phyloP scores from a whole-genome alignment of 37 sponge, comb jelly and placozoan species.

The Halisarca cf. caerulea region DNA sequence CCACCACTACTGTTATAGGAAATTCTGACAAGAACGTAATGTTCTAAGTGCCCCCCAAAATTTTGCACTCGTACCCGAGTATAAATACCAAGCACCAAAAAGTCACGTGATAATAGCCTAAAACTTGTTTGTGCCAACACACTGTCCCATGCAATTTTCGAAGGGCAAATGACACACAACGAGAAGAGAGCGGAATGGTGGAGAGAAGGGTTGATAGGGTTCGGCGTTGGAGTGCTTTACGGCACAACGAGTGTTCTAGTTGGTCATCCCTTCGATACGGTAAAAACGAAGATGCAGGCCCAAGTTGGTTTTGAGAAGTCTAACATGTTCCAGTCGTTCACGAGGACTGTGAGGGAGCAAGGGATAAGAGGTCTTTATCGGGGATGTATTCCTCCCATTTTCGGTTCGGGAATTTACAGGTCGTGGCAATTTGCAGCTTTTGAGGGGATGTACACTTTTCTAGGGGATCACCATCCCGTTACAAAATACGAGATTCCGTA shows the following conservation, averaged over 20 bases:
- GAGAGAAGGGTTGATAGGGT: constrained; percentile 86
- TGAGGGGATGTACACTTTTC: constrained; percentile 82
- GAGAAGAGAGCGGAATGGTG: constrained; percentile 88
- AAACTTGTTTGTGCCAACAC: too few relatives aligned
- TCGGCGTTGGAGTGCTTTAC: constrained; percentile 94
- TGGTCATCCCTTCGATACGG: constrained; percentile 97
- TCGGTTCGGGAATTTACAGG: constrained; percentile 96
- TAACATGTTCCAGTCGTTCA: constrained; percentile 80
- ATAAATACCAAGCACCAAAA: too few relatives aligned
- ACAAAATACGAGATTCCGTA: constrained; percentile 63
- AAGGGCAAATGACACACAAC: constrained; percentile 89
- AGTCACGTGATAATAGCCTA: too few relatives aligned
- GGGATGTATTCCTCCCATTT: constrained; percentile 88
- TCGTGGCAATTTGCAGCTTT: constrained; percentile 97
- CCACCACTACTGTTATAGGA: too few relatives aligned
- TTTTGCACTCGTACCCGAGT: too few relatives aligned
- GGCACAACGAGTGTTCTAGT: constrained; percentile 96
- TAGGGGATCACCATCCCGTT: constrained; percentile 38
- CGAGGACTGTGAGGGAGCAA: constrained; percentile 71
- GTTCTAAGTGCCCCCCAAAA: too few relatives aligned
- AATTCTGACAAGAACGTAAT: too few relatives aligned
- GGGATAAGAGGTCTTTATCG: constrained; percentile 89
- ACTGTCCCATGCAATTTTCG: too few relatives aligned
- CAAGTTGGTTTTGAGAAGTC: constrained; percentile 87
- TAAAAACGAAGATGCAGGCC: constrained; percentile 99